Evolutionary conservation across 2,113 vertebrate species (phyloP), one percentile per base, ranked within the genome.

Genomic region (Lagenorhynchus albirostris): DNA sequence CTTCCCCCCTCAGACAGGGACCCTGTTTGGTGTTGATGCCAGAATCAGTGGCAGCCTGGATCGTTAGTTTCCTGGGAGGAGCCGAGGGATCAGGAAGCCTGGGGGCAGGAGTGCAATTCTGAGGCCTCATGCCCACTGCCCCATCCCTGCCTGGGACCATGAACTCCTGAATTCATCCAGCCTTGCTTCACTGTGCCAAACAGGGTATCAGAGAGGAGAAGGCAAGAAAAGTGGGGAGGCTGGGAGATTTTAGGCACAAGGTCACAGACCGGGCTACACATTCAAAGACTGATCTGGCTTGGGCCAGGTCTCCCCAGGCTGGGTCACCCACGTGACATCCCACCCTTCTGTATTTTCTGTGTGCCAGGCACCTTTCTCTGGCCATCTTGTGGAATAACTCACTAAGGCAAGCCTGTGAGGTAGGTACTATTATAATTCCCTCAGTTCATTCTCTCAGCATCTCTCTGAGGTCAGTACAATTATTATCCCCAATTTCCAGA

Each of bases 331-430:
- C 1, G 0, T 1, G 80, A 25, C 25, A 18, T 15, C 41, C 33
- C 21, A 10, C 36, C 3, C 31, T 18, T 5, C n/a, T 3, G 70
- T 5, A 3, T 62, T 15, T 73, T 23, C 67, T 17, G 12, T 44
- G 70, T 5, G 0, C 15, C 1, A 1, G 44, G 31, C 15, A 1
- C 10, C 31, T 38, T 29, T 41, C 67, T 47, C 93, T 44, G 47
- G 8, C 1, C 33, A 25, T 26, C 6, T 0, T 0, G 0, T 8
- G 76, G 53, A 31, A 5, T 8, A 8, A 15, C 25, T 47, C 41
- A 8, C 1, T 1, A 3, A 20, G 68, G 23, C 21, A 33, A 17
- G 8, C 84, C 58, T 8, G 4, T 11, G 74, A 20, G 13, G 17
- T 0, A 5, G 15, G 25, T 0, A 1, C 53, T 29, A 1, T 9